Evolutionary conservation across 2,113 vertebrate species (phyloP), one percentile per base, ranked within the genome.

Genomic region (Solea solea): DNA sequence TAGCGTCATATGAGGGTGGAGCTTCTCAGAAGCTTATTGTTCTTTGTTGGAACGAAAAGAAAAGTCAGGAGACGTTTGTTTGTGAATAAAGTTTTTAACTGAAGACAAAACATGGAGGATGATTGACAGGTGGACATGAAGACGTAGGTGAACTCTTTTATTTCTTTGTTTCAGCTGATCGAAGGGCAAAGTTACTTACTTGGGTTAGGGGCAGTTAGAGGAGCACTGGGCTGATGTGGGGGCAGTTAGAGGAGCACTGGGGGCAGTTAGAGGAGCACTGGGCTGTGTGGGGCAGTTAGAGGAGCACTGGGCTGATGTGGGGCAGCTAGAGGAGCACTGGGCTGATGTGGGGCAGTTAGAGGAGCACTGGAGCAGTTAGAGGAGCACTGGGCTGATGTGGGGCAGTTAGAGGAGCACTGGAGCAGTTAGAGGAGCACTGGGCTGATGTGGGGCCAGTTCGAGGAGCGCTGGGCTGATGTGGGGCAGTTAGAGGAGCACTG

Each of bases 11-110:
- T 64, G 59, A 74, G 86, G 90, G 87, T 54, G 51, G 80, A 40
- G 57, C 69, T 68, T 56, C n/a, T 56, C 16, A 4, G 45, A 69
- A 64, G 84, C 90, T 86, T 85, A 91, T 94, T 93, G 91, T 93
- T 90, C 88, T 74, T 67, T 63, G 66, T 72, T 45, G 60, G 74
- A 64, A 61, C 54, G 64, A 66, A 68, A 58, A 81, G 53, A 78
- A 42, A n/a, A 41, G 61, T 71, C 44, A 42, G 57, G 52, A 76
- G 61, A 67, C 21, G 7, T 8, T 27, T 48, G 8, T 10, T 13
- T 13, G 28, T n/a, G 12, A 15, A 6, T 50, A 16, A 49, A 62
- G 51, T 76, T 76, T 8, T 0, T 51, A 48, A 13, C 11, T 48
- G 4, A 48, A 48, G 8, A 2, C 11, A 25, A 62, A 51, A 48